A percentile compares a stretch with the other conserved stretches of the same genome.
Evolutionary conservation across 2,888 invertebrate species (phyloP).

Genomic region (Cabera pusaria): DNA sequence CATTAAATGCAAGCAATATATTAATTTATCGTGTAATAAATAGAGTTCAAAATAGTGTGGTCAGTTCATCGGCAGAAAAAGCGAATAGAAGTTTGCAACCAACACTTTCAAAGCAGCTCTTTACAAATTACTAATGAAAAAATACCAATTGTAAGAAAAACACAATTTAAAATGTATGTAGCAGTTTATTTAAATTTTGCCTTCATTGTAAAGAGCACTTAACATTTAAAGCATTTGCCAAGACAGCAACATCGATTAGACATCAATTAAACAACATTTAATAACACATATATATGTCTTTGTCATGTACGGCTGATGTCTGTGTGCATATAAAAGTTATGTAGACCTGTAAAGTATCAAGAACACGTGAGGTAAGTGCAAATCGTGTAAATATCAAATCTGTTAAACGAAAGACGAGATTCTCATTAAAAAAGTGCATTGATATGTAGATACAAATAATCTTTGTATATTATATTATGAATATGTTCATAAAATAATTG

Average conservation of each 20-base stretch:
- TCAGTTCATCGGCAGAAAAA: constrained; percentile 51
- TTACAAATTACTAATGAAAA: constrained; percentile 38
- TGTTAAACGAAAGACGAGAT: too few species aligned
- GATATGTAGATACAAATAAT: too few species aligned
- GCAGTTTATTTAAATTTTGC: constrained; percentile 8
- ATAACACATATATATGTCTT: constrained; percentile 30
- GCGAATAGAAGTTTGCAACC: constrained; percentile 63
- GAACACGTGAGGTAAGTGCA: constrained; percentile 24
- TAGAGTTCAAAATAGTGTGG: constrained; percentile 59
- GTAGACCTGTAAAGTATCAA: constrained; percentile 30
- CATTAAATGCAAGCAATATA: constrained; percentile 66
- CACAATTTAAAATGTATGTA: neutral
- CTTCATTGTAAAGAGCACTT: constrained; percentile 54
- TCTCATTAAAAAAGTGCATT: neutral
- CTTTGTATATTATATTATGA: too few species aligned
- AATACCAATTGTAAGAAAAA: constrained; percentile 2
- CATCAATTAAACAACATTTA: constrained; percentile 33
- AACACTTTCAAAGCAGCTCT: constrained; percentile 54
- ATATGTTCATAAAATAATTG: too few species aligned
- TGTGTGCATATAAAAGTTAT: constrained; percentile 43
- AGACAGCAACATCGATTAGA: constrained; percentile 65
- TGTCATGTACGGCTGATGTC: constrained; percentile 45
- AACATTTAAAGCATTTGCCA: constrained; percentile 77
- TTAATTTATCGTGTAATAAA: constrained; percentile 43
- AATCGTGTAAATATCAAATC: neutral